These are phyloP conservation scores for Huso huso DNA, from an alignment of 2,797 vertebrate species.

Conservation along the genomic window DNA sequence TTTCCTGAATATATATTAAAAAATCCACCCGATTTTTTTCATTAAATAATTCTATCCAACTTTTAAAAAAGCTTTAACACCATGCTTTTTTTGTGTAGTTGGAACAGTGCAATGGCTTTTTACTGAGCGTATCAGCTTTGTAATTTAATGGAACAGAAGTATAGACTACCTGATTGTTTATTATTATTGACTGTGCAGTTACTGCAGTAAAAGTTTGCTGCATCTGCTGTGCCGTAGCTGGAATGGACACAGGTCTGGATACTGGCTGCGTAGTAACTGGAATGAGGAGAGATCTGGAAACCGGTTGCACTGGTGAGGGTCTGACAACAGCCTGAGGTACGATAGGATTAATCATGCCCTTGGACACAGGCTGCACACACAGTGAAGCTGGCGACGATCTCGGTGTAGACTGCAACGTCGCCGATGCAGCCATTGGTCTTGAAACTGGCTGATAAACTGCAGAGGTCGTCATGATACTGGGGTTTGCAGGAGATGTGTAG, in stretches of 20 bases:
- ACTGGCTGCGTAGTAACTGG: constrained; percentile 39
- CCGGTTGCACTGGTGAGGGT: constrained; percentile 48
- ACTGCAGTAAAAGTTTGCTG: constrained; percentile 39
- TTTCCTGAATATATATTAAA: too few relatives aligned
- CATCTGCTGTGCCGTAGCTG: constrained; percentile 36
- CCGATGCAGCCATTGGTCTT: constrained; percentile 40
- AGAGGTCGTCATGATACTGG: constrained; percentile 37
- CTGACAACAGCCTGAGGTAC: constrained; percentile 41
- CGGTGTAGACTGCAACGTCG: constrained; percentile 51
- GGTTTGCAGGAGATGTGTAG: constrained; percentile 39
- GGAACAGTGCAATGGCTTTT: too few relatives aligned
- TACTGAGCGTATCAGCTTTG: too few relatives aligned
- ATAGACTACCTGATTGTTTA: constrained; percentile 55
- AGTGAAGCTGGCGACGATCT: constrained; percentile 44
- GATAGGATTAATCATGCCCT: constrained; percentile 35
- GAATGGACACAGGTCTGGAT: constrained; percentile 35
- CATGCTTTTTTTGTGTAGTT: too few relatives aligned
- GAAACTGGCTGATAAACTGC: constrained; percentile 49
- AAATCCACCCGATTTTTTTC: too few relatives aligned
- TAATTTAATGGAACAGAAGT: neutral
- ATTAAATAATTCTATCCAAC: too few relatives aligned
- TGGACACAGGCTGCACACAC: constrained; percentile 27
- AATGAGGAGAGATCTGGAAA: constrained; percentile 49
- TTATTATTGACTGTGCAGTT: constrained; percentile 46
- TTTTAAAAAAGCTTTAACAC: too few relatives aligned